A percentile compares a stretch with the other conserved stretches of the same genome.
These are phyloP conservation scores for Dendrocincla tyrannina DNA, from an alignment of 2,797 vertebrate species.

Conservation along the genomic window DNA sequence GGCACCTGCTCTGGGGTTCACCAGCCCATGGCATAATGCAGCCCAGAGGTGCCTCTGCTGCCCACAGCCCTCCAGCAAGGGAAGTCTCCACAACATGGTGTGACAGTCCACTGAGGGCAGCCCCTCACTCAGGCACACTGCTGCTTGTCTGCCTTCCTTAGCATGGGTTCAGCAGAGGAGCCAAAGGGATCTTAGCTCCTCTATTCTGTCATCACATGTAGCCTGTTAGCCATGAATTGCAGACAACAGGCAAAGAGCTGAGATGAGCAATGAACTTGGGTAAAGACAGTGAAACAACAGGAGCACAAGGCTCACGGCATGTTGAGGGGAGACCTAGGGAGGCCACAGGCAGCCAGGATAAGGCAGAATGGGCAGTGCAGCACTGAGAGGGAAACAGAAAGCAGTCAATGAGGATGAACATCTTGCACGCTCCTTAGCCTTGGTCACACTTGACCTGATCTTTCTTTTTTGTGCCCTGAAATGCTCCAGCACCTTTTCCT, in stretches of 20 bases:
- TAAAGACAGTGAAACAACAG: not conserved
- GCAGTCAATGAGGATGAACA: not conserved
- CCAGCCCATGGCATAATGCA: not conserved
- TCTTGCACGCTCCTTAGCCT: not conserved
- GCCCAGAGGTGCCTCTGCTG: not conserved
- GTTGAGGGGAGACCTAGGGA: not conserved
- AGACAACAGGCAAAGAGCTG: not conserved
- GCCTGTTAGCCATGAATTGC: not conserved
- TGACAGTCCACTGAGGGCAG: not conserved
- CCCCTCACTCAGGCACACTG: accelerated
- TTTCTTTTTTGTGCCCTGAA: not conserved
- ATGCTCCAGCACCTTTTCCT: not conserved
- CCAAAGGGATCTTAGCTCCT: not conserved
- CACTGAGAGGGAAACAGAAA: not conserved
- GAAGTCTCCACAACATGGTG: accelerated
- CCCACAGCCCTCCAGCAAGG: not conserved
- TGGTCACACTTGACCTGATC: not conserved
- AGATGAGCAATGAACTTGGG: not conserved
- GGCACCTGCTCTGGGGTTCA: not conserved
- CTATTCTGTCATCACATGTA: not conserved
- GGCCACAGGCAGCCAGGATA: not conserved
- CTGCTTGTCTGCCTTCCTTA: not conserved
- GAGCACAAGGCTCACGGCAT: not conserved
- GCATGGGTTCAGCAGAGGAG: not conserved
- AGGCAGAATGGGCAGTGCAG: not conserved